Conservation (phyloP, 2,797 vertebrate species). For the Ctenosaura bakeri region DNA sequence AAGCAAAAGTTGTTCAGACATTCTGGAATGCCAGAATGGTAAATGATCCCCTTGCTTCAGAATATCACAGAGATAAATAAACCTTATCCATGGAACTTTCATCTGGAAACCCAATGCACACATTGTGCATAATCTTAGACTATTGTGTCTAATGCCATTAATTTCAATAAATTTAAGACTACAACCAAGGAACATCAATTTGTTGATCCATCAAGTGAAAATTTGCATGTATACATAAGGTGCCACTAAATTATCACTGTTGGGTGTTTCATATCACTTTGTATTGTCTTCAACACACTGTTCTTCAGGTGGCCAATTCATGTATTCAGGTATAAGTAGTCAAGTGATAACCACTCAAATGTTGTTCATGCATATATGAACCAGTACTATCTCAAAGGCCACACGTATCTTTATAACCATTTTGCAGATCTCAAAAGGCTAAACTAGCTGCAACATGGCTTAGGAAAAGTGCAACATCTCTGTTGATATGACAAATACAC, state of each 20-base stretch:
- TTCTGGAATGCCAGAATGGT: neutral
- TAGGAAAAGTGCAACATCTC: neutral
- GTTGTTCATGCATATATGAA: neutral
- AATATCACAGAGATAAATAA: no score
- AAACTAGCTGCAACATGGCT: neutral
- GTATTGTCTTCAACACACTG: neutral
- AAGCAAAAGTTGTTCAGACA: neutral
- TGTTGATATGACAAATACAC: neutral
- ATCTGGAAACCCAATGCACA: neutral
- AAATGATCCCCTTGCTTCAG: neutral
- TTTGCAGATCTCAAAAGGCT: neutral
- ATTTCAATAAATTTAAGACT: neutral
- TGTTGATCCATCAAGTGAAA: neutral
- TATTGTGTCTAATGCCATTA: no score
- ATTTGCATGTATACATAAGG: neutral
- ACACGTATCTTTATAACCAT: neutral
- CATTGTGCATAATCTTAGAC: neutral
- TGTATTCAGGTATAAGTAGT: neutral
- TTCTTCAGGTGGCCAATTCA: neutral
- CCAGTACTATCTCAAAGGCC: neutral
- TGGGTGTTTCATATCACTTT: neutral
- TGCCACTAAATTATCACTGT: neutral
- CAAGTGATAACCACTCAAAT: no score
- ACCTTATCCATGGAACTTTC: neutral
- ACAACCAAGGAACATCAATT: no score